Percentiles rank a stretch among this genome's conserved stretches.
These are phyloP conservation scores for Tyrannus savana DNA, from an alignment of 2,113 vertebrate species.

Conservation along the genomic window DNA sequence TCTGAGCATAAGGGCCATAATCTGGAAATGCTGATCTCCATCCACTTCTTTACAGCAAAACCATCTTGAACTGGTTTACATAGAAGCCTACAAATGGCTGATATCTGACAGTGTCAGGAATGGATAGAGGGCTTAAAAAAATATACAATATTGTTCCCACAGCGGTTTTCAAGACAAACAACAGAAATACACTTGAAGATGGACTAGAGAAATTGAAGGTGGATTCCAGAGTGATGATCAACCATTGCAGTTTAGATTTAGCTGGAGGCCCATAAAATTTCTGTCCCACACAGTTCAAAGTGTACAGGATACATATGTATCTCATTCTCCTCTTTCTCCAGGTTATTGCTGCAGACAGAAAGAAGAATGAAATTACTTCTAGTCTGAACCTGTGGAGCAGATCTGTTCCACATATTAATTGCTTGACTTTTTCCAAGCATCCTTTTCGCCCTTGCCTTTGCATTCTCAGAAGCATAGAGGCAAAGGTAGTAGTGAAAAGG, in stretches of 20 bases:
- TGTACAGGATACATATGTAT: background rate
- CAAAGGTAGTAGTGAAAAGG: background rate
- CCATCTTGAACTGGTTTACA: background rate
- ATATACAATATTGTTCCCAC: background rate
- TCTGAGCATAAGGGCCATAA: background rate
- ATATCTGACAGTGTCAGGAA: background rate
- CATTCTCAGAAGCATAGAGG: background rate
- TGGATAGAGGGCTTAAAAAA: background rate
- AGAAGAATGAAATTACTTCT: background rate
- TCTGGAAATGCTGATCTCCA: background rate
- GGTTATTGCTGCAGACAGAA: background rate
- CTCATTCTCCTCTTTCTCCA: background rate
- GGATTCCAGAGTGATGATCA: background rate
- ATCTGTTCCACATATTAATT: background rate
- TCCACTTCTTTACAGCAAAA: background rate
- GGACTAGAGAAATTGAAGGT: background rate
- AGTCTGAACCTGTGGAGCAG: background rate
- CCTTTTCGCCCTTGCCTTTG: background rate
- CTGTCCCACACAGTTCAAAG: background rate
- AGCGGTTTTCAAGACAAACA: background rate
- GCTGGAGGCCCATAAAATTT: background rate
- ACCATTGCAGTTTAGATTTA: background rate
- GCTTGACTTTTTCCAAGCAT: background rate
- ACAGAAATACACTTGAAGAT: background rate
- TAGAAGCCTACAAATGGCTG: background rate